Percentiles rank a stretch among this genome's conserved stretches.
phyloP scores from a whole-genome alignment of 2,888 invertebrate genomes.

The Agrochola lota region DNA sequence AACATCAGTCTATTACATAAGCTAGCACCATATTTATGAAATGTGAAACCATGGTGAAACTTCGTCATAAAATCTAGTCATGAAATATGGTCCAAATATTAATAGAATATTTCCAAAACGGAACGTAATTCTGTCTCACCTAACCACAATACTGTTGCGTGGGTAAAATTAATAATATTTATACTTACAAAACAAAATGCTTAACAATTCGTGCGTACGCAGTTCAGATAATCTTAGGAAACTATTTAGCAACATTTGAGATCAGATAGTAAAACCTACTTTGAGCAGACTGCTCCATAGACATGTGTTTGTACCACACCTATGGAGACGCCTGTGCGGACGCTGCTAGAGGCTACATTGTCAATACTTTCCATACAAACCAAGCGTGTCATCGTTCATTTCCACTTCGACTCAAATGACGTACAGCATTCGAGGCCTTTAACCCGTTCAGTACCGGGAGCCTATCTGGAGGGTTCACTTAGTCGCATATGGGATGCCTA shows the following conservation, averaged over 20 bases:
- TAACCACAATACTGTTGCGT: slow-evolving; percentile 39
- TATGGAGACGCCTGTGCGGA: neutral
- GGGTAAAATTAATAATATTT: slow-evolving; percentile 34
- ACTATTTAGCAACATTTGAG: slow-evolving; percentile 43
- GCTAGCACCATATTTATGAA: neutral
- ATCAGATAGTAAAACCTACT: slow-evolving; percentile 20
- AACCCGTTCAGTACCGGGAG: neutral
- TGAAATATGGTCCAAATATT: slow-evolving; percentile 13
- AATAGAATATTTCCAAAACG: slow-evolving; percentile 29
- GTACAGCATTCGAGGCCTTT: neutral
- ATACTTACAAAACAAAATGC: slow-evolving; percentile 46
- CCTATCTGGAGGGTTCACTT: no score
- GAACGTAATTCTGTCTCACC: slow-evolving; percentile 15
- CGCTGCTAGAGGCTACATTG: neutral
- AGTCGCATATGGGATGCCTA: no score
- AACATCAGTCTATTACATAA: neutral
- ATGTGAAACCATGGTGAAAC: neutral
- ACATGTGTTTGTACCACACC: neutral
- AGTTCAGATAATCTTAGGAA: slow-evolving; percentile 42
- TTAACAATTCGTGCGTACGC: slow-evolving; percentile 49
- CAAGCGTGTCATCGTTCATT: no score
- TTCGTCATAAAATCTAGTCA: slow-evolving; percentile 14
- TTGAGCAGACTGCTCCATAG: neutral
- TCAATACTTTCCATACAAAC: neutral
- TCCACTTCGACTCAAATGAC: neutral